A percentile compares a stretch with the other conserved stretches of the same genome.
Conservation (phyloP, 2,113 vertebrate genomes). For the Hippopotamus amphibius region DNA sequence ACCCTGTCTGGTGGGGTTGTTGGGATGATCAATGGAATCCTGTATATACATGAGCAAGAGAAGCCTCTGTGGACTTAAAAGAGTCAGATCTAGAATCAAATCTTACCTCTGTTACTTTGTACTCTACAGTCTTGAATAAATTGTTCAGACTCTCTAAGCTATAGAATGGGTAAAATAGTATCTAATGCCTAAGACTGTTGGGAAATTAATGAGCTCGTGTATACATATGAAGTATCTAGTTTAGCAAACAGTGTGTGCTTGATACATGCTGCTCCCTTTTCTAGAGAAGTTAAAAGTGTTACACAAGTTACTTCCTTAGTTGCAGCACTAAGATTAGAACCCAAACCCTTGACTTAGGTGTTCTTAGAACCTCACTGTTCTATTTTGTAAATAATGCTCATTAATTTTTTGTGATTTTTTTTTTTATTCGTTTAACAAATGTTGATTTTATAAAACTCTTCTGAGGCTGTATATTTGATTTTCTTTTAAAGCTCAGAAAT, state of each 20-base stretch:
- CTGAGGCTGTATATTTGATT: neutral
- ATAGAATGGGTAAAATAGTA: conserved; percentile 1
- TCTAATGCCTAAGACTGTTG: neutral
- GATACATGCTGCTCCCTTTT: neutral
- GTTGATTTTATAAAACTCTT: conserved; percentile 40
- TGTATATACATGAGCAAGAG: neutral
- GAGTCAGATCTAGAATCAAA: neutral
- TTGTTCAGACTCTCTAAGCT: conserved; percentile 7
- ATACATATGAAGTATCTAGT: neutral
- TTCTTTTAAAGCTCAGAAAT: conserved; percentile 37
- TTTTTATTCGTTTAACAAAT: conserved; percentile 16
- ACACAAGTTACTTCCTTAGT: neutral
- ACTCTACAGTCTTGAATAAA: neutral
- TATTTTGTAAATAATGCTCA: neutral
- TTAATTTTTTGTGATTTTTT: neutral
- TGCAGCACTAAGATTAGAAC: neutral
- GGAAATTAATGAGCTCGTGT: neutral
- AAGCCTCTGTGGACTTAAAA: neutral
- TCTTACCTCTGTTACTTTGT: neutral
- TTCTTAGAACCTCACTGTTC: neutral
- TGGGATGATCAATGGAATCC: neutral
- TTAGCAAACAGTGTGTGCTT: neutral
- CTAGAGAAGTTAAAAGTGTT: neutral
- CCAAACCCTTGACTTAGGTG: neutral
- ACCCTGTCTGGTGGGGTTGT: neutral